Base-by-base conservation (phyloP, 2,888 invertebrate genomes). In the Ochropacha duplaris region DNA sequence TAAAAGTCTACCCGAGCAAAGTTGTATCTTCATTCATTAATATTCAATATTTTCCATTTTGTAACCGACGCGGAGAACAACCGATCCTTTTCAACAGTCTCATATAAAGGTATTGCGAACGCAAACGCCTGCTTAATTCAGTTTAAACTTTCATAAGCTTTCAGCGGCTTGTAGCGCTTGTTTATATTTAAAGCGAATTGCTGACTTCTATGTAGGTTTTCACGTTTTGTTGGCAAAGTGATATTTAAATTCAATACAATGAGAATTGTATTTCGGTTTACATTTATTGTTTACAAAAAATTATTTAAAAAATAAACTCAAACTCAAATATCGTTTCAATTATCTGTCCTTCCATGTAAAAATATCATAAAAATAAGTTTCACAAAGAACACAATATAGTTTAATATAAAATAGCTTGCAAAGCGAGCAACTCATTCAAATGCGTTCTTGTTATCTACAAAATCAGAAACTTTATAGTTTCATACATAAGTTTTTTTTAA, bases 71-170 rank as follows among this genome's bases (percentile, higher is more conserved):
- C n/a, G n/a, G n/a, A 31, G 3, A 31, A 36, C 36, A 19, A 9
- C 44, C 44, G 19, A 16, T 44, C 16, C 6, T 44, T 19, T 8
- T 44, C 2, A 44, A 44, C 44, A 19, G 1, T 16, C 39, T 44
- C 12, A 19, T 16, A 6, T n/a, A 19, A 4, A 39, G n/a, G 39
- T 44, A 44, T 44, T 44, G 16, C 16, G 8, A 9, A 9, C 19
- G 19, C 44, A 6, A n/a, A 19, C 19, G 44, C 19, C 9, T 44
- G 16, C 22, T 60, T 57, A 51, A 58, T 60, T 44, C 59, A 61
- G 51, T 62, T 65, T 61, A 62, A 65, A 65, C 26, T 58, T 65
- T 61, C 57, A 62, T 62, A 58, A 58, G 61, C 34, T 50, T 22
- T 50, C 54, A 51, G 34, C 51, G 39, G 26, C 26, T 24, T 26